Evolutionary conservation across 1,140 invertebrate genomes (phyloP), one percentile per base, ranked within the genome.

Genomic region (Drosophila subobscura): DNA sequence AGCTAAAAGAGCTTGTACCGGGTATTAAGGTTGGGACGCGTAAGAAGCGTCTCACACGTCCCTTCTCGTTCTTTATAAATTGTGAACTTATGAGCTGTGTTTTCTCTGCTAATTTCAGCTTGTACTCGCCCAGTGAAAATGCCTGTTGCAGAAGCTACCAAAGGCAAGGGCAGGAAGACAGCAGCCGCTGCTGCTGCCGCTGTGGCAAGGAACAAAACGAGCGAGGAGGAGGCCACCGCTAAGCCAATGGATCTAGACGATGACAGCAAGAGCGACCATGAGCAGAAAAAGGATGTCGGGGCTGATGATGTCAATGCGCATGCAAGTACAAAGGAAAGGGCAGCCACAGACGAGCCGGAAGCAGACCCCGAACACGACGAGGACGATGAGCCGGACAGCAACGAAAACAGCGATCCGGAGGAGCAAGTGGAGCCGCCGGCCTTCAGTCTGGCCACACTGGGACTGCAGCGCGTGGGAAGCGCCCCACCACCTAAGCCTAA

Each of bases 381-480:
- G 7, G 64, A 54, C 0, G 80, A 85, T 6, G 77, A 77, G 47
- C 50, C 59, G 94, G 81, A 78, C 27, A 88, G 83, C 44, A 88
- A 86, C 25, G 83, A 61, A 7, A 47, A 60, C 5, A 81, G 73
- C 41, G 83, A 75, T 0, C 46, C 54, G 3, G 81, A 85, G 59
- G 94, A 95, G 52, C 94, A 95, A 37, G 93, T 93, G 8, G 94
- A 94, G 63, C 93, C 94, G 27, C 94, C 94, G 41, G 94, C 94
- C 20, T 94, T 96, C 65, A 95, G 95, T 23, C 95, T 95, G 41
- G 95, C 95, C 41, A 95, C 95, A 63, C 92, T 97, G 42, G 96
- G 96, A 3, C 92, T 97, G 2, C 95, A 96, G 81, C 93, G 96
- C 90, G 96, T 97, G 45, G 96, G 96, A 8, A 94, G 95, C 10